phyloP scores from a whole-genome alignment of 2,797 vertebrate species.

The Myiotriccus ornatus region DNA sequence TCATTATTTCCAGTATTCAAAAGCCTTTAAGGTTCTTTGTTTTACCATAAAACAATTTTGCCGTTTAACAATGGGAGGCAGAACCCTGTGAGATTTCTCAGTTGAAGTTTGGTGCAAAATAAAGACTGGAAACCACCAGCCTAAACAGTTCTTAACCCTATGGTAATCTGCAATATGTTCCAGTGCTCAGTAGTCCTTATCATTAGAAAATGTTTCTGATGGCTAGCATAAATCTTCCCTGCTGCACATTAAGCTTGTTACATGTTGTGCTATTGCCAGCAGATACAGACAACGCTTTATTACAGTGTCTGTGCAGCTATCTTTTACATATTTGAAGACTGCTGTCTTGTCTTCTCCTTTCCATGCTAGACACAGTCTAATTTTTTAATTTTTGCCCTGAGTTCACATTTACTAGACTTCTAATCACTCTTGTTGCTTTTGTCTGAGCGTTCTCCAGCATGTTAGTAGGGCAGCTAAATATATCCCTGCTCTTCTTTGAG shows the following conservation, averaged over 20 bases:
- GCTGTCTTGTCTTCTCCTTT: neutral
- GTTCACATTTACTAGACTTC: neutral
- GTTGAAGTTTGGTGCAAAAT: neutral
- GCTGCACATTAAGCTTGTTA: neutral
- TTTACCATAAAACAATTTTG: neutral
- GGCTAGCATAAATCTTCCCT: neutral
- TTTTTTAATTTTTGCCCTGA: neutral
- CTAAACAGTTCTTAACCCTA: neutral
- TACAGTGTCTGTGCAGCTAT: rapidly evolving
- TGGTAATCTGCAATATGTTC: neutral
- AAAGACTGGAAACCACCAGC: neutral
- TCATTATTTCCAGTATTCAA: neutral
- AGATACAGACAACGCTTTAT: neutral
- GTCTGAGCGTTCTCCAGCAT: slow-evolving; percentile 20
- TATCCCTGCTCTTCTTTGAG: slow-evolving; percentile 27
- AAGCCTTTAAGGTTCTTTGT: neutral
- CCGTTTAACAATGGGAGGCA: neutral
- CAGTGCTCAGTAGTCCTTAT: neutral
- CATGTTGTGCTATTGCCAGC: neutral
- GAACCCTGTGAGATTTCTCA: neutral
- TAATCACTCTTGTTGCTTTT: slow-evolving; percentile 14
- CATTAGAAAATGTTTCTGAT: neutral
- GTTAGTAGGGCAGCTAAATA: slow-evolving; percentile 51
- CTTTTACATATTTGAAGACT: neutral
- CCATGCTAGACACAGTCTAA: neutral